Evolutionary conservation across 2,797 vertebrate genomes (phyloP), one percentile per base, ranked within the genome.

Genomic region (Anomalospiza imberbis): DNA sequence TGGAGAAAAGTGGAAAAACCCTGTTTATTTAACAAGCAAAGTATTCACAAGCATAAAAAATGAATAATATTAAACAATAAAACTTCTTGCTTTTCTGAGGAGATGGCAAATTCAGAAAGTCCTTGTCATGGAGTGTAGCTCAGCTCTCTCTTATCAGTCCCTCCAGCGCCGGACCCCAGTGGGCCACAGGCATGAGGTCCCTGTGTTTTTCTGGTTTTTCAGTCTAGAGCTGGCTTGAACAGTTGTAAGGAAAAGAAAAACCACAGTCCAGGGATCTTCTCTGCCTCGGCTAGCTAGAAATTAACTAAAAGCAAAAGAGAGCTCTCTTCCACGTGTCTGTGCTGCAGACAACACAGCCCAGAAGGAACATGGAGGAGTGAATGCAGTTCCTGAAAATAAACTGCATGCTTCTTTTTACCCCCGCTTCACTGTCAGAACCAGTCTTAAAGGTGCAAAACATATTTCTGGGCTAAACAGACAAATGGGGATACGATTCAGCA

Each of bases 121-220:
- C 19, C 38, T 21, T 31, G 13, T 21, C 5, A 3, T 42, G 38
- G 10, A 22, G 7, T 16, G 7, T 20, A 31, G 38, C 28, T 42
- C 2, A 2, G 15, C 19, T 31, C 17, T 21, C 19, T 42, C 60
- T 31, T 42, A 31, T 12, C 19, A 21, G 28, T 42, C 19, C 19
- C 19, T 31, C 60, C 19, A 11, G 60, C 1, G 0, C 38, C 6
- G 5, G 9, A 7, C 7, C 38, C 19, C 19, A 11, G 10, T 11
- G 38, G 38, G 28, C 38, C 28, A 42, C 10, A 42, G 38, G 38
- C 12, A 14, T 31, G 60, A 62, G 13, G 19, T 42, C 38, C 28
- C 7, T 11, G 28, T 21, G 38, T 42, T 62, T 62, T 42, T 42
- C 28, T 62, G 47, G 22, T 24, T 48, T 48, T 62, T 40, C 28